Evolutionary conservation across 2,797 vertebrate species (phyloP), one percentile per base, ranked within the genome.

Genomic region (Diplodus puntazzo): DNA sequence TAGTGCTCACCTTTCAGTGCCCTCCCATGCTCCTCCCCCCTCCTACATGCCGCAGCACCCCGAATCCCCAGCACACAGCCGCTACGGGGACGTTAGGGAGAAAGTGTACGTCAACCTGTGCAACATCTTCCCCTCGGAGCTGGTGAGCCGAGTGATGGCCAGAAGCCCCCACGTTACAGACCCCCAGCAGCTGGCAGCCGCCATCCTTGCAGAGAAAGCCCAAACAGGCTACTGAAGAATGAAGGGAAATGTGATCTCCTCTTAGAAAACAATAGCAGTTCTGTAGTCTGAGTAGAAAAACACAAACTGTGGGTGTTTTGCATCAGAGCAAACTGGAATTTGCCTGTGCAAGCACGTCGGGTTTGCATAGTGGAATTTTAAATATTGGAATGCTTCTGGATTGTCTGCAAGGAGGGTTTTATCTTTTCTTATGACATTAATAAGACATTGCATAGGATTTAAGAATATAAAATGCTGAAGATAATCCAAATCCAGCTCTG

Each of bases 61-160:
- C 1, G 97, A 98, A 0, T 96, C 97, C 5, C 95, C 95, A 0
- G 83, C 75, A 0, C 91, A 87, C 43, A 12, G 85, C 0, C 90
- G 93, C 79, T 97, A 96, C 46, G 95, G 93, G 4, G 97, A 97
- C 87, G 90, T 76, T 53, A 94, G 98, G 68, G 97, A 98, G 87
- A 99, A 98, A 85, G 94, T 97, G 73, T 99, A 96, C 65, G 49
- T 97, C 78, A 97, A 99, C 90, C 89, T 99, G 89, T 99, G 98
- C 81, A 99, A 99, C 96, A 99, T 99, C 94, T 99, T 99, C 78
- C 98, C 98, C 6, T 88, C 97, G 0, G 97, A 98, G 71, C 96
- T 98, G 6, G 98, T 99, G 91, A 95, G 96, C 75, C 92, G 97
- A 0, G 97, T 98, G 70, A 99, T 99, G 98, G 96, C 97, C 61